A percentile compares a stretch with the other conserved stretches of the same genome.
Conservation (phyloP, 2,113 vertebrate species). For the Bubo scandiacus region DNA sequence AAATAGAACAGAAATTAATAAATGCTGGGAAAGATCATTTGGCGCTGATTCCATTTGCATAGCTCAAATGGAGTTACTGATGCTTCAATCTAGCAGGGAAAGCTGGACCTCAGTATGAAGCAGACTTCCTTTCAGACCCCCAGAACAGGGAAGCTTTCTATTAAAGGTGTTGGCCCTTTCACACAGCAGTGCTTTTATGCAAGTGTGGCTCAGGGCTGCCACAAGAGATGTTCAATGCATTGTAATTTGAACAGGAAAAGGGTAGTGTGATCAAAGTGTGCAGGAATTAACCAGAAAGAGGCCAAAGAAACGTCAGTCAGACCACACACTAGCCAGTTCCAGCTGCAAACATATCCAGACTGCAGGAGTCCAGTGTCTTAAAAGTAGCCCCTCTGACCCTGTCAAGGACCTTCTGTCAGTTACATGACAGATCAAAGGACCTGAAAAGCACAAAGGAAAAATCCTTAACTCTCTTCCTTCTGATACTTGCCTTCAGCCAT, state of each 20-base stretch:
- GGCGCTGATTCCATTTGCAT: not conserved
- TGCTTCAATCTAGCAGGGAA: not conserved
- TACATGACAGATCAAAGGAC: not conserved
- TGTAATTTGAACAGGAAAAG: not conserved
- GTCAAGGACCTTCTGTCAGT: not conserved
- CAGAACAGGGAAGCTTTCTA: not conserved
- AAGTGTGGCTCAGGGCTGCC: not conserved
- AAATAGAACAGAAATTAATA: slow-evolving; percentile 1
- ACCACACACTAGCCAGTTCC: not conserved
- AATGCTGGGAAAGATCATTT: not conserved
- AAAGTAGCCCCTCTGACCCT: not conserved
- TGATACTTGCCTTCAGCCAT: not conserved
- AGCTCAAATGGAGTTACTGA: not conserved
- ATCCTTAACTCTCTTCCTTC: not conserved
- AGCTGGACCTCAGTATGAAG: not conserved
- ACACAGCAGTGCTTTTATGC: not conserved
- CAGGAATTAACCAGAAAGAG: not conserved
- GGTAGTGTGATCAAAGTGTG: not conserved
- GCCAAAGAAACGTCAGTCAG: not conserved
- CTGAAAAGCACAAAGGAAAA: not conserved
- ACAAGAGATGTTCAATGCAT: not conserved
- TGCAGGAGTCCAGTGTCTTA: not conserved
- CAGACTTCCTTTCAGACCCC: not conserved
- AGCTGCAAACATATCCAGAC: not conserved
- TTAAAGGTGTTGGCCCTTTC: not conserved